Evolutionary conservation across 2,888 invertebrate species (phyloP).

Genomic region (Oegoconia quadripuncta): DNA sequence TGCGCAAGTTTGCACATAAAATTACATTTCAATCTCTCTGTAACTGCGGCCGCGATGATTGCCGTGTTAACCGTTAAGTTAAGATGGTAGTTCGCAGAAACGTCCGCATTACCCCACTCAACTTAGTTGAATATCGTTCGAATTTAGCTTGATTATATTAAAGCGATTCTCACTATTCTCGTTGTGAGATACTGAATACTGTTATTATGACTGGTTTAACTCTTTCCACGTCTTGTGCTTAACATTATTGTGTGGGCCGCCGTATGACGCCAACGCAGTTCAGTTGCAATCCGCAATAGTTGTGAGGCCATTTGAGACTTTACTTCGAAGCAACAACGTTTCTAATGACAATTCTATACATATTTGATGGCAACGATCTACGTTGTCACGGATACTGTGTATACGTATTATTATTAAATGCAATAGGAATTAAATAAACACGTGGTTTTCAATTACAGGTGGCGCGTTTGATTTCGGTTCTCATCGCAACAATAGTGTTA

Average conservation of each 20-base stretch:
- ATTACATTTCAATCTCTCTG: constrained; percentile 57
- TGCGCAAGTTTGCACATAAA: constrained; percentile 48
- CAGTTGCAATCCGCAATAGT: neutral
- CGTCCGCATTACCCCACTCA: constrained; percentile 30
- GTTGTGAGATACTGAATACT: constrained; percentile 29
- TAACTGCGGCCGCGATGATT: constrained; percentile 35
- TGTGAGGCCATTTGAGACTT: constrained; percentile 1
- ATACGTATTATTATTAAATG: no score
- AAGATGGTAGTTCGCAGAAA: constrained; percentile 49
- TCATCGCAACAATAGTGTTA: constrained; percentile 34
- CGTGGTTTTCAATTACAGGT: constrained; percentile 39
- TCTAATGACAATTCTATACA: neutral
- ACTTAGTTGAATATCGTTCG: constrained; percentile 33
- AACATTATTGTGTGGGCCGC: constrained; percentile 19
- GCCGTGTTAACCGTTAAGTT: constrained; percentile 46
- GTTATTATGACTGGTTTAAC: constrained; percentile 29
- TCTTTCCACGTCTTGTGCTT: constrained; percentile 19
- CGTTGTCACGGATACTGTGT: constrained; percentile 17
- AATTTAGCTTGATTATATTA: constrained; percentile 43
- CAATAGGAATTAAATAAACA: constrained; percentile 36
- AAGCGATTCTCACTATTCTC: constrained; percentile 32
- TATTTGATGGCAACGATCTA: neutral
- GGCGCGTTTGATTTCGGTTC: constrained; percentile 35
- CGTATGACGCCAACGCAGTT: constrained; percentile 12
- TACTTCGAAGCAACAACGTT: neutral